Conservation (phyloP, 1,140 invertebrate species). For the Araneus ventricosus region DNA sequence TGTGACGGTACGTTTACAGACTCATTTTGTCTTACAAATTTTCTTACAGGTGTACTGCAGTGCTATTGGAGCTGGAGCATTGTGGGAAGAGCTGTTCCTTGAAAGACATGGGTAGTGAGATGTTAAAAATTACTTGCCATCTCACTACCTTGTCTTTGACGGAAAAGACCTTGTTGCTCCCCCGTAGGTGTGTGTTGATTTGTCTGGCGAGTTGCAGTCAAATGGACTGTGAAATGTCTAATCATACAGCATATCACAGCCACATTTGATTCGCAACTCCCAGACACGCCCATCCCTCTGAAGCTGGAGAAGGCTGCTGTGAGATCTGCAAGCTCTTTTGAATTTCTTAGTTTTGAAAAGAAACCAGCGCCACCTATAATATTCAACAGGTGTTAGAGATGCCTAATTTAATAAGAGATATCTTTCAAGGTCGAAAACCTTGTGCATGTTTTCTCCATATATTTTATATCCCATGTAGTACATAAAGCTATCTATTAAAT, state of each 20-base stretch:
- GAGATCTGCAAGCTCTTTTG: not conserved
- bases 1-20: constrained; percentile 80
- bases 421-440: too few species aligned
- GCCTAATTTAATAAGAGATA: too few species aligned
- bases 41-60: not conserved
- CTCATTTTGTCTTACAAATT: not conserved
- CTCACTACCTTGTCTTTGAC: constrained; percentile 82
- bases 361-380: too few species aligned
- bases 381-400: too few species aligned
- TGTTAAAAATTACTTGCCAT: constrained; percentile 78
- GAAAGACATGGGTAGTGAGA: constrained; percentile 85
- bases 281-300: not conserved
- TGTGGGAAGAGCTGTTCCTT: constrained; percentile 76
- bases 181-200: not conserved
- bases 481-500: too few species aligned
- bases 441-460: too few species aligned
- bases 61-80: not conserved
- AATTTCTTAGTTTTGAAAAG: not conserved
- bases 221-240: constrained; percentile 79
- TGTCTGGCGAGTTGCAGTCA: constrained; percentile 76
- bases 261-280: constrained; percentile 78
- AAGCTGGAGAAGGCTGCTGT: not conserved
- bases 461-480: too few species aligned
- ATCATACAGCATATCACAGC: constrained; percentile 79
- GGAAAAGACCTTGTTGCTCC: constrained; percentile 50